Percentiles rank a stretch among this genome's conserved stretches.
Evolutionary conservation across 2,113 vertebrate species (phyloP).

Genomic region (Oreotrochilus melanogaster): DNA sequence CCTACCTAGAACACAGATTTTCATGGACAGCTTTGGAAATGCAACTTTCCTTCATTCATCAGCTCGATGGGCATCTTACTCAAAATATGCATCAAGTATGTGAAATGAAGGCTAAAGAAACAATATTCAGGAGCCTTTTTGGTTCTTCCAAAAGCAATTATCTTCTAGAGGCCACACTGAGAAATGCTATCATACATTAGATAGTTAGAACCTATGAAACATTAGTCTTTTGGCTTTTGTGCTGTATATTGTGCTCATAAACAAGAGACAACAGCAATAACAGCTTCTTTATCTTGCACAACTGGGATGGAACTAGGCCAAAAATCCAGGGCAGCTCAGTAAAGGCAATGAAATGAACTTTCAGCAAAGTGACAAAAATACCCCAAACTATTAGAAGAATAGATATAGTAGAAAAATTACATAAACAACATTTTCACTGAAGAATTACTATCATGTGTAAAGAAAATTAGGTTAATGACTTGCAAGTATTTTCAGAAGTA

Average conservation of each 20-base stretch:
- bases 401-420: neutral
- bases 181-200: neutral
- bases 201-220: neutral
- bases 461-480: neutral
- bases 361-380: neutral
- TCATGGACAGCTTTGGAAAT: neutral
- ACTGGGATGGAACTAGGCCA: conserved; percentile 28
- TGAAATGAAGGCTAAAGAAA: neutral
- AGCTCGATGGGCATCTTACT: neutral
- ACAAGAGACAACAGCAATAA: neutral
- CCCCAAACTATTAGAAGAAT: neutral
- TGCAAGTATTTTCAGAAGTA: neutral
- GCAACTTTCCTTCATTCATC: neutral
- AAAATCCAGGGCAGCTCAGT: neutral
- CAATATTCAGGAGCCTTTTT: neutral
- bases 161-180: neutral
- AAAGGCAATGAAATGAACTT: neutral
- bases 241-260: neutral
- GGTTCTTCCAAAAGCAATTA: neutral
- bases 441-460: neutral
- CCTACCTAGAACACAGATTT: neutral
- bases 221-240: neutral
- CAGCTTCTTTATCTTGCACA: neutral
- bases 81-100: neutral
- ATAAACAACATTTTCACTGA: neutral